Percentiles rank a stretch among this genome's conserved stretches.
Conservation (phyloP, 2,113 vertebrate genomes). For the Coreoperca whiteheadi region DNA sequence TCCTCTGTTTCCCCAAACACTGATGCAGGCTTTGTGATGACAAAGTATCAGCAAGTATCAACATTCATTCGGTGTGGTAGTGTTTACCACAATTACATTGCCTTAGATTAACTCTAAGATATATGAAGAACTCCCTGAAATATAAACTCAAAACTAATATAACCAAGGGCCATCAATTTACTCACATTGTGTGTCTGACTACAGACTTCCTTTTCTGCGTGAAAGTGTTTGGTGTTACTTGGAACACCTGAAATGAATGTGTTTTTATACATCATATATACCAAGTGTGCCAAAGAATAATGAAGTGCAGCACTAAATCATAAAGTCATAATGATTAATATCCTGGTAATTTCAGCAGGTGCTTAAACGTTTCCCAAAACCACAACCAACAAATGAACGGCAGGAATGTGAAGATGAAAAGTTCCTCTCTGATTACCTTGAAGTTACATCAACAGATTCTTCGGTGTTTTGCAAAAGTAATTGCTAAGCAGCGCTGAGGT, state of each 20-base stretch:
- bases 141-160: conserved; percentile 44
- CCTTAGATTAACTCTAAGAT: conserved; percentile 47
- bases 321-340: conserved; percentile 68
- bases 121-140: conserved; percentile 16
- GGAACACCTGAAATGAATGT: conserved; percentile 50
- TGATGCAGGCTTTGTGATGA: conserved; percentile 44
- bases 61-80: conserved; percentile 46
- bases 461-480: conserved; percentile 55
- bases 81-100: conserved; percentile 61
- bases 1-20: conserved; percentile 63
- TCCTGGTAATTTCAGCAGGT: conserved; percentile 56
- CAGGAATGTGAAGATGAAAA: conserved; percentile 58
- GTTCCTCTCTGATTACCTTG: conserved; percentile 59
- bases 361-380: conserved; percentile 57
- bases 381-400: conserved; percentile 52
- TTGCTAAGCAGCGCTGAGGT: conserved; percentile 54
- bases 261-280: conserved; percentile 44
- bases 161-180: conserved; percentile 7
- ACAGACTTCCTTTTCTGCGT: neutral
- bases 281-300: conserved; percentile 45
- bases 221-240: conserved; percentile 24
- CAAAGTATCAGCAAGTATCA: conserved; percentile 55
- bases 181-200: conserved; percentile 10
- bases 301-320: conserved; percentile 44
- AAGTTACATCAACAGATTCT: conserved; percentile 44